Evolutionary conservation across 2,888 invertebrate genomes (phyloP), one percentile per base, ranked within the genome.

Genomic region (Bibio marci): DNA sequence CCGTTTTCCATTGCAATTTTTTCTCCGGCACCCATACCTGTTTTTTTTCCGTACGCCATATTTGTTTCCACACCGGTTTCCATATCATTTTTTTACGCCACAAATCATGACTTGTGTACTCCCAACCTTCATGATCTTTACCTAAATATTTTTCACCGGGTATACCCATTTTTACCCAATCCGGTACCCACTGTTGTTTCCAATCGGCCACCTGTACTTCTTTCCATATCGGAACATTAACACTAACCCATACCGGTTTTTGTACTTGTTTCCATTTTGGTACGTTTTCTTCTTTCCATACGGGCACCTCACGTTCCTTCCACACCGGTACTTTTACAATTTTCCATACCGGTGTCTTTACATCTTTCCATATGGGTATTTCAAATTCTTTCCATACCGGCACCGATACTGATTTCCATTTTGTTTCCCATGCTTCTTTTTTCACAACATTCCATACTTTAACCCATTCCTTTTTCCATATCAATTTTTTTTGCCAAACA

Each of bases 391-490:
- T 80, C 83, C 82, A 83, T 3, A 74, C 71, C 5, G 83, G 76
- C 3, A 75, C 72, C 50, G 77, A 74, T 28, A 76, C 66, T 50
- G 81, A 79, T 48, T 77, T 78, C 79, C 79, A 81, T 53, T 76
- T 77, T 1, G 72, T 71, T 59, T 80, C 79, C 79, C 77, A 80
- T 17, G 79, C 59, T 44, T 61, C 65, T 55, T 83, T 81, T 48
- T 80, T 80, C 33, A 79, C 73, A 1, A 71, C 72, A 58, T 80
- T 80, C 78, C 77, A 80, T 22, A 79, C 55, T 45, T 58, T 57
- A 4, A 57, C 55, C 80, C 80, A 82, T 48, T 82, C 81, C 43
- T 79, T 76, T 59, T 85, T 85, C 85, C 85, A 86, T 22, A 71
- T 71, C 34, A 85, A 66, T 58, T 82, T 83, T 59, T 82, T 83